phyloP scores from a whole-genome alignment of 2,888 invertebrate genomes.

The Aelia acuminata region DNA sequence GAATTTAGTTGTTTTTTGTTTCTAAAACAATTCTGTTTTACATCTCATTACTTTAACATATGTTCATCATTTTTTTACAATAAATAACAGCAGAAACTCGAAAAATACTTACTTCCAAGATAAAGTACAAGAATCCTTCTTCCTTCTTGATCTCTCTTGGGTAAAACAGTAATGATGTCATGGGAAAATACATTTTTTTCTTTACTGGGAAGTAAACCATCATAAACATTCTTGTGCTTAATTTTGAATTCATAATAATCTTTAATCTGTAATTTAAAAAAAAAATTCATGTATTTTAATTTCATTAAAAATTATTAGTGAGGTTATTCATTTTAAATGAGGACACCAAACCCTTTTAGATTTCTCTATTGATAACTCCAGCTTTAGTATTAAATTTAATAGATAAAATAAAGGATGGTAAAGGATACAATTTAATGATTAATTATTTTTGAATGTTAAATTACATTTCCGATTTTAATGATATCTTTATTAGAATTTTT shows the following conservation, averaged over 20 bases:
- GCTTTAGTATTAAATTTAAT: too few species aligned
- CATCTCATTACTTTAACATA: too few species aligned
- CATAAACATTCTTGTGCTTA: slow-evolving; percentile 76
- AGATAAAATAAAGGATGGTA: too few species aligned
- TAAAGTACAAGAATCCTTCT: slow-evolving; percentile 79
- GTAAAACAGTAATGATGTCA: slow-evolving; percentile 79
- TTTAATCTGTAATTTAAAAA: slow-evolving; percentile 74
- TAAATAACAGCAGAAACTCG: too few species aligned
- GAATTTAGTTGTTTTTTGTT: too few species aligned
- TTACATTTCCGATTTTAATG: background rate
- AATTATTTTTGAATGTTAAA: background rate
- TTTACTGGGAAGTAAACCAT: slow-evolving; percentile 76
- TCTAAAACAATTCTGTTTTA: too few species aligned
- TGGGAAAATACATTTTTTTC: slow-evolving; percentile 77
- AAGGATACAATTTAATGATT: too few species aligned
- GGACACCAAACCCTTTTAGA: too few species aligned
- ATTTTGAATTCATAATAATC: slow-evolving; percentile 80
- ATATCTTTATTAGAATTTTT: too few species aligned
- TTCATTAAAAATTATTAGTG: background rate
- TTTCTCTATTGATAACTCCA: too few species aligned
- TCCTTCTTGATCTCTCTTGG: slow-evolving; percentile 78
- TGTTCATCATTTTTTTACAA: too few species aligned
- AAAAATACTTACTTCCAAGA: slow-evolving; percentile 76
- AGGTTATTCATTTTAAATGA: too few species aligned
- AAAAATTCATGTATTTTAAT: background rate